These are phyloP conservation scores for Diadegma fenestrale DNA, from an alignment of 2,888 invertebrate species.

Conservation along the genomic window DNA sequence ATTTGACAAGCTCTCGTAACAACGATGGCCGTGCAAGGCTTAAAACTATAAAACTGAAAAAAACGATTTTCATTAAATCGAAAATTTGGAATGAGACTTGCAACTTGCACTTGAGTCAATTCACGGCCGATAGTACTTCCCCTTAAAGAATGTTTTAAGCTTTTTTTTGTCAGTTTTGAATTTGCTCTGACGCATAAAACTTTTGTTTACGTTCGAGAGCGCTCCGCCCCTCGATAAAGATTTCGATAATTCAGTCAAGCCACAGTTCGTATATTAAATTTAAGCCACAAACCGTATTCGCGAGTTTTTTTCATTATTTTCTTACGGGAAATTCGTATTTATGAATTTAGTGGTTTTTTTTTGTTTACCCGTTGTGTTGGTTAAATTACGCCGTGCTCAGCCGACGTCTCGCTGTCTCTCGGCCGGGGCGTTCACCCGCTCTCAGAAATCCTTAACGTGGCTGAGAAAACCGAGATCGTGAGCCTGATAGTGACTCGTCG, in stretches of 20 bases:
- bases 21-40: not conserved
- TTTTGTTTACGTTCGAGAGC: slow-evolving; percentile 27
- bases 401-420: slow-evolving; percentile 79
- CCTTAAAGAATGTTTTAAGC: not conserved
- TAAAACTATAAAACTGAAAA: not conserved
- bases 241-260: slow-evolving; percentile 43
- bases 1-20: not conserved
- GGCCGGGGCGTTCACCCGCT: slow-evolving; percentile 78
- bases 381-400: slow-evolving; percentile 59
- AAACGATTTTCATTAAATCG: not conserved
- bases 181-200: not conserved
- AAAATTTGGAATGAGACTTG: not conserved
- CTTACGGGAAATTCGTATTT: slow-evolving; percentile 4
- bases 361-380: not conserved
- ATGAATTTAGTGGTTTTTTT: not conserved
- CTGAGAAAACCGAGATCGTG: slow-evolving; percentile 83
- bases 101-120: not conserved
- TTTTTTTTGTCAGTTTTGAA: slow-evolving; percentile 2
- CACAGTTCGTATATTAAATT: slow-evolving; percentile 54
- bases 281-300: slow-evolving; percentile 67
- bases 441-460: slow-evolving; percentile 84
- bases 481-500: slow-evolving; percentile 82
- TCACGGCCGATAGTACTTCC: slow-evolving; percentile 3
- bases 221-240: not conserved
- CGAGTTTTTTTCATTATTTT: slow-evolving; percentile 50